These are phyloP conservation scores for Augochlora pura DNA, from an alignment of 1,140 invertebrate species.

Conservation along the genomic window DNA sequence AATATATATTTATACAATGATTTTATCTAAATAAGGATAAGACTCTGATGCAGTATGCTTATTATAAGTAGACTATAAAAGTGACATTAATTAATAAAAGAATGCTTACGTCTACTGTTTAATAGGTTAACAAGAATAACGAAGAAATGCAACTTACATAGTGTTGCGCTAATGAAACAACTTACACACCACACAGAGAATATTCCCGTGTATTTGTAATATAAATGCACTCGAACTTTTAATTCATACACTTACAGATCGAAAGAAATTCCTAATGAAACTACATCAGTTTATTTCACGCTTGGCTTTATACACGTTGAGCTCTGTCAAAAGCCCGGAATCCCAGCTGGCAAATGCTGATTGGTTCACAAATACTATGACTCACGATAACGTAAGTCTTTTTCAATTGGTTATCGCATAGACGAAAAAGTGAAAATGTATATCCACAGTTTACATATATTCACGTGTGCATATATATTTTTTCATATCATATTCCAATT, in stretches of 20 bases:
- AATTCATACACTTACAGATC: slow-evolving; percentile 46
- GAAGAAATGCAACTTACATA: slow-evolving; percentile 13
- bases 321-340: slow-evolving; percentile 76
- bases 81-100: neutral
- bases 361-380: slow-evolving; percentile 61
- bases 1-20: neutral
- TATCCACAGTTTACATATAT: neutral
- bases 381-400: neutral
- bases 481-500: no score
- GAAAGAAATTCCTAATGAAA: slow-evolving; percentile 34
- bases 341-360: slow-evolving; percentile 74
- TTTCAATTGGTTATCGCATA: slow-evolving; percentile 13
- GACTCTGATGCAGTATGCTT: neutral
- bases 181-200: slow-evolving; percentile 21
- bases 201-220: neutral
- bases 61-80: neutral
- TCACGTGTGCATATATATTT: no score
- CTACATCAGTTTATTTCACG: slow-evolving; percentile 41
- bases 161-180: slow-evolving; percentile 13
- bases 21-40: no score
- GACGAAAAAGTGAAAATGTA: neutral
- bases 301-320: slow-evolving; percentile 75
- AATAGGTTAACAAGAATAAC: slow-evolving; percentile 44
- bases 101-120: slow-evolving; percentile 6
- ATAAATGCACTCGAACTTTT: slow-evolving; percentile 24